Evolutionary conservation across 2,797 vertebrate species (phyloP), one percentile per base, ranked within the genome.

Genomic region (Graptemys geographica): DNA sequence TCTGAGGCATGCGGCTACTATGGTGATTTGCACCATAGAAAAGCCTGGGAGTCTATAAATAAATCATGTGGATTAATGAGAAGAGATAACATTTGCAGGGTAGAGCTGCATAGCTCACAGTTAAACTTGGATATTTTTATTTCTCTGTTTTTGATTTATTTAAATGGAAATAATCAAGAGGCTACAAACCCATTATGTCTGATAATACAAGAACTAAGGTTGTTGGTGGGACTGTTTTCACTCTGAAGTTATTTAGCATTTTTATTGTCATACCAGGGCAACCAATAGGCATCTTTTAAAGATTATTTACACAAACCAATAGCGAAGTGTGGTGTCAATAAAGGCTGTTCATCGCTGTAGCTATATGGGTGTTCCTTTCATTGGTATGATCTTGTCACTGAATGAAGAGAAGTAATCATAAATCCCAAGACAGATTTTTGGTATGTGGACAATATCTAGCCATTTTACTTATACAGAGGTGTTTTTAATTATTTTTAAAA

Each of bases 231-330:
- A 79, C 62, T 94, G 53, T 83, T 97, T 96, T 65, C 82, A 96
- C 92, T 96, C 91, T 86, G 91, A 91, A 97, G 90, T 96, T 97
- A 97, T 95, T 98, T 97, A 97, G 86, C 91, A 89, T 96, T 98
- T 98, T 98, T 97, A 97, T 98, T 98, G 96, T 96, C 95, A 93
- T 93, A 96, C 86, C 59, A 88, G 93, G 85, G 90, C 96, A 95
- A 81, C 95, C 95, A 97, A 93, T 91, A 84, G 12, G 91, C 91
- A 87, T 84, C 90, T 96, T 97, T 94, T 69, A 90, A 87, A 94
- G 94, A 96, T 97, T 97, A 97, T 97, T 98, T 98, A 97, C 96
- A 97, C 41, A 89, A 47, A 47, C 28, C 85, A 92, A 82, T 72
- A 96, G 95, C 94, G 91, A 97, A 95, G 86, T 84, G 86, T 97